These are phyloP conservation scores for Dasyornis broadbenti DNA, from an alignment of 2,113 vertebrate genomes.

Conservation along the genomic window DNA sequence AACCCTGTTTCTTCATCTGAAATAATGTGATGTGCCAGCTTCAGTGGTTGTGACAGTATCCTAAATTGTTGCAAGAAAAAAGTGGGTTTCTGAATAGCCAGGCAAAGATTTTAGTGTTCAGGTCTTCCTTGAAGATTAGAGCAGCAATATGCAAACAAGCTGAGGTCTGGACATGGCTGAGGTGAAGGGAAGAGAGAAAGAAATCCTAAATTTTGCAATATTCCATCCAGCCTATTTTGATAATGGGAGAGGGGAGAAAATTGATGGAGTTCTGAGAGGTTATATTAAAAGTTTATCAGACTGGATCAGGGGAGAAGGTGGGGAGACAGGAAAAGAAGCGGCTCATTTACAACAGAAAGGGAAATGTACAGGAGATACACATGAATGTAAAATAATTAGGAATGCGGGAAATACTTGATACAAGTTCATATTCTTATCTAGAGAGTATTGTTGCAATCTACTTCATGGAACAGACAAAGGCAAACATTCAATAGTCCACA, in stretches of 20 bases:
- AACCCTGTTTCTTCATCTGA: not conserved
- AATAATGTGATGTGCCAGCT: not conserved
- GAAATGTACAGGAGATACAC: not conserved
- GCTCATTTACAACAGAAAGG: not conserved
- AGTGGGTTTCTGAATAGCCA: not conserved
- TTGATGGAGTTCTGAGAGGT: not conserved
- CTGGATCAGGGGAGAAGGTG: not conserved
- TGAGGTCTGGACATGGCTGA: not conserved
- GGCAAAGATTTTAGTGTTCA: not conserved
- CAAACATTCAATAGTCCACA: not conserved
- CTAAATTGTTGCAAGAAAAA: not conserved
- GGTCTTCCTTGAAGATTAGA: not conserved
- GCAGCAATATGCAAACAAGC: not conserved
- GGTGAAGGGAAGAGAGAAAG: not conserved
- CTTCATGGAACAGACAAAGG: not conserved
- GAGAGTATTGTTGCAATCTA: not conserved
- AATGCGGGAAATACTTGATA: not conserved
- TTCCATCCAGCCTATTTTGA: not conserved
- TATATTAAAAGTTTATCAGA: not conserved
- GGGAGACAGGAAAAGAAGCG: not conserved
- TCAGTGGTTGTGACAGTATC: not conserved
- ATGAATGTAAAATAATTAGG: not conserved
- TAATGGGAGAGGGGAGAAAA: not conserved
- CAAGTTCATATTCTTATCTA: not conserved
- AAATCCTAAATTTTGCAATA: not conserved